Conservation (phyloP, 2,797 vertebrate genomes). For the Phalanger gymnotis region DNA sequence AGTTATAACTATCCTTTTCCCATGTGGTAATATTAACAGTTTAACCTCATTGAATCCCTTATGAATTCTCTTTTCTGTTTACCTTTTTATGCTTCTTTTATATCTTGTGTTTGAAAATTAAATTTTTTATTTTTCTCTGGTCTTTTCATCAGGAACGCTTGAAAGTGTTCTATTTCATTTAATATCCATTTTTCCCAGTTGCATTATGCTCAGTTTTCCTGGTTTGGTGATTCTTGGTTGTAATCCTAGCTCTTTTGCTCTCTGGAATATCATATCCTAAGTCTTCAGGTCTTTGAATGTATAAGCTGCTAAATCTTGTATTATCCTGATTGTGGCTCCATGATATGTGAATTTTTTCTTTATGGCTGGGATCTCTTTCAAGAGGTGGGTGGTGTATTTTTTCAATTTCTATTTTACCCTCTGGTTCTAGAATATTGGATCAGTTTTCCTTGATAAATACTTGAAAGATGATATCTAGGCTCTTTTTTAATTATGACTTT, state of each 20-base stretch:
- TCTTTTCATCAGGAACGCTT: background rate
- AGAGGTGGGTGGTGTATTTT: background rate
- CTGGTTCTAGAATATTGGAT: background rate
- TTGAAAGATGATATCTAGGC: background rate
- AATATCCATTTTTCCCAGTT: background rate
- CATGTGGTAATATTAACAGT: too few species aligned
- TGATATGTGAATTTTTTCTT: too few species aligned
- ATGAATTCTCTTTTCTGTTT: background rate
- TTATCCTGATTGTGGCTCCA: too few species aligned
- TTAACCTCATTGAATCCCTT: too few species aligned
- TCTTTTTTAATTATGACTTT: background rate
- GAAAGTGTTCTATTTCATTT: background rate
- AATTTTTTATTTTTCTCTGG: background rate
- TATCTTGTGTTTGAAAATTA: background rate
- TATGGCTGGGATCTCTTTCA: background rate
- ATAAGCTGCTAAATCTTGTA: too few species aligned
- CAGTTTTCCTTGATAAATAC: background rate
- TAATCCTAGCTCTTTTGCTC: background rate
- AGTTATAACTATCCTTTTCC: too few species aligned
- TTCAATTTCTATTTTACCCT: background rate
- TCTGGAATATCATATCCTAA: background rate
- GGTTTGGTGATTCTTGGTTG: background rate
- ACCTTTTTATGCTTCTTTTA: background rate
- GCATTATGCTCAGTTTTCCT: too few species aligned
- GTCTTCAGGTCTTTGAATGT: too few species aligned